phyloP scores from a whole-genome alignment of 2,797 vertebrate species.

The Rhinella marina region DNA sequence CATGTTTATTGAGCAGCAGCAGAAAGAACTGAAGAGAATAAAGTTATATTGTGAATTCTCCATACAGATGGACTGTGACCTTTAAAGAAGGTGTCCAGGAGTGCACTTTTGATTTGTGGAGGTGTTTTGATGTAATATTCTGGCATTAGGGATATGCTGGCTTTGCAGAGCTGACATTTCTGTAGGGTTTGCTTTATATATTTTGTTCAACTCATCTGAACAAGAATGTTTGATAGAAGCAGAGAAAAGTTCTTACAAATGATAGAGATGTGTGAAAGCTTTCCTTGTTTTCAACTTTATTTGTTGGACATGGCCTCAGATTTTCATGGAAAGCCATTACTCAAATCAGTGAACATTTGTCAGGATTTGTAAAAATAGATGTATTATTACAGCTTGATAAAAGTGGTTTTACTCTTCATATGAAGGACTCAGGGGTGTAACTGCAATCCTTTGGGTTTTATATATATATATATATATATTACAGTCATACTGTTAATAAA shows the following conservation, averaged over 20 bases:
- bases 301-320: not conserved
- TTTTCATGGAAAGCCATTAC: not conserved
- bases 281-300: conserved; percentile 26
- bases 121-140: conserved; percentile 62
- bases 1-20: conserved; percentile 47
- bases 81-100: conserved; percentile 57
- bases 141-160: conserved; percentile 58
- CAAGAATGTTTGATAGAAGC: conserved; percentile 29
- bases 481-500: too few species aligned
- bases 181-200: conserved; percentile 51
- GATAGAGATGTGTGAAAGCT: conserved; percentile 7
- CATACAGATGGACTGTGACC: conserved; percentile 56
- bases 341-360: not conserved
- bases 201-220: conserved; percentile 23
- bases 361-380: not conserved
- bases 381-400: not conserved
- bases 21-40: conserved; percentile 22
- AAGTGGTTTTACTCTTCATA: not conserved
- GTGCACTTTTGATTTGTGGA: conserved; percentile 48
- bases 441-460: too few species aligned
- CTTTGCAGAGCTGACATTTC: conserved; percentile 57
- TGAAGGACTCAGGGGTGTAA: not conserved
- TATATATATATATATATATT: too few species aligned
- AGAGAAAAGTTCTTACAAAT: conserved; percentile 31
- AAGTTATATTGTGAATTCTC: conserved; percentile 47